Conservation (phyloP, 2,888 invertebrate species). For the Itoplectis maculator region DNA sequence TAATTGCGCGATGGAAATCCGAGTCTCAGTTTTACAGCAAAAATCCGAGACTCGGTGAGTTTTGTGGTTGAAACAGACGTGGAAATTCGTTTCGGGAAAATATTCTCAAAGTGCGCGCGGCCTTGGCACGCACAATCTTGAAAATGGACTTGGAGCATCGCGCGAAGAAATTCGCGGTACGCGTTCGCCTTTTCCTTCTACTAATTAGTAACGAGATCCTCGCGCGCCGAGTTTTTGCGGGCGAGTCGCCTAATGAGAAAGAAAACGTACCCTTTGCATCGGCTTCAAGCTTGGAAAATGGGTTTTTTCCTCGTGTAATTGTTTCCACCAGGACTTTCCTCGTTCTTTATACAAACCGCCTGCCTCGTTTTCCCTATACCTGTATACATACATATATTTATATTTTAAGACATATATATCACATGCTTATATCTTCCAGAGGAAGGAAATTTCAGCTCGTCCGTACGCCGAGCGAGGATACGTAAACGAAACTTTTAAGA, state of each 20-base stretch:
- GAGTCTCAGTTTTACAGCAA: no score
- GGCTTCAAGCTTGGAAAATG: constrained; percentile 57
- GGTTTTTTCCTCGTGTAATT: constrained; percentile 76
- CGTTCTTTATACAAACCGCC: constrained; percentile 54
- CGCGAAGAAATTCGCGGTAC: constrained; percentile 48
- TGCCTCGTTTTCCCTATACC: no score
- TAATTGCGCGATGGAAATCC: no score
- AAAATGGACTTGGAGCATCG: constrained; percentile 55
- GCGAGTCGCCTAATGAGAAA: constrained; percentile 80
- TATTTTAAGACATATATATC: constrained; percentile 38
- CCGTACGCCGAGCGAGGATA: constrained; percentile 15
- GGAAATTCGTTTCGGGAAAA: no score
- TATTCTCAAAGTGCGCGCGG: no score
- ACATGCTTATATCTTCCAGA: constrained; percentile 16
- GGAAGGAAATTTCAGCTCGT: constrained; percentile 53
- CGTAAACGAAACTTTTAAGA: constrained; percentile 49
- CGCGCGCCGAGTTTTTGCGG: constrained; percentile 72
- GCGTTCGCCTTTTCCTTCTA: constrained; percentile 76
- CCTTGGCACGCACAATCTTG: neutral
- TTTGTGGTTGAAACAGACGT: no score
- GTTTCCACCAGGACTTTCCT: constrained; percentile 69
- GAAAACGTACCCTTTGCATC: constrained; percentile 77
- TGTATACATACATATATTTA: no score
- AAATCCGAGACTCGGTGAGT: no score
- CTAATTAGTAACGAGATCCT: constrained; percentile 83